Percentiles rank a stretch among this genome's conserved stretches.
Conservation (phyloP, 1,140 invertebrate species). For the Nebria ingens region DNA sequence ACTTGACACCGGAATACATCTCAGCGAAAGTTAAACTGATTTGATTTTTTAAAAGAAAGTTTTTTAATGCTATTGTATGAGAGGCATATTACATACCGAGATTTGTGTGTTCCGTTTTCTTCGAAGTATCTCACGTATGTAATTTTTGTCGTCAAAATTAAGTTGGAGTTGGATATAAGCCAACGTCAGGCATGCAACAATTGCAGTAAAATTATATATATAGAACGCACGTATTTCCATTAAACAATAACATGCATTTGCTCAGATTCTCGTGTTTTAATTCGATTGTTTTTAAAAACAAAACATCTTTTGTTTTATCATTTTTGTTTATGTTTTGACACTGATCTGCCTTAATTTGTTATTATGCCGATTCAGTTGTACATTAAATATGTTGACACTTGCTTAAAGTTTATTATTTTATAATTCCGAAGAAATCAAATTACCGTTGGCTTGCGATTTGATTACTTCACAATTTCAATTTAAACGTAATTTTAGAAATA, state of each 20-base stretch:
- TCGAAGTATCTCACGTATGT: neutral
- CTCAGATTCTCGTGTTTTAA: no score
- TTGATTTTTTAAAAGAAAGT: constrained; percentile 8
- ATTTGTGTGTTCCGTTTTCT: no score
- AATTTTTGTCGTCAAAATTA: constrained; percentile 9
- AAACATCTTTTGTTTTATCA: neutral
- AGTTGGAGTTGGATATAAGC: neutral
- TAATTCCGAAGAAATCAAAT: no score
- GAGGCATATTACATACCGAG: no score
- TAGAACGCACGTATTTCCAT: neutral
- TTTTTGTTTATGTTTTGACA: neutral
- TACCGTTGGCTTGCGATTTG: no score
- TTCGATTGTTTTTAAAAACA: no score
- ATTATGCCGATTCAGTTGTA: neutral
- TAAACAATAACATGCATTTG: neutral
- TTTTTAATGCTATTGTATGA: no score
- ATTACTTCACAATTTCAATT: no score
- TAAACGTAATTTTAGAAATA: no score
- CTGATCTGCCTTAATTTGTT: neutral
- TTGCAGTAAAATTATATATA: neutral
- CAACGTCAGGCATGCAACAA: neutral
- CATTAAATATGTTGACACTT: no score
- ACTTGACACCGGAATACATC: neutral
- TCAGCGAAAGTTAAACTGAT: neutral
- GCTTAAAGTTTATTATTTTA: no score